Evolutionary conservation across 2,797 vertebrate genomes (phyloP), one percentile per base, ranked within the genome.

Genomic region (Philypnodon macrostomus): DNA sequence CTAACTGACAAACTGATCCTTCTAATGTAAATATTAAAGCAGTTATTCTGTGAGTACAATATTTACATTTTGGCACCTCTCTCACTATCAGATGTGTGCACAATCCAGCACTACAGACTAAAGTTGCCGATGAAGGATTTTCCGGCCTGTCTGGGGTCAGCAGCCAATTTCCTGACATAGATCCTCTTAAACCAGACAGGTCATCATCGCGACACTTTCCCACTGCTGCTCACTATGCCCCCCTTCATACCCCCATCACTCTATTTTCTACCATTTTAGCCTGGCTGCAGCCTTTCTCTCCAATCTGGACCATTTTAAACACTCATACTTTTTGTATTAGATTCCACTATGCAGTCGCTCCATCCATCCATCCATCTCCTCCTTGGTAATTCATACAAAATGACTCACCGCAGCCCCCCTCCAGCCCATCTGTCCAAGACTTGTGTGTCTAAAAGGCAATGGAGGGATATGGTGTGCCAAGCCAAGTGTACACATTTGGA

Each of bases 401-500:
- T 30, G 50, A 41, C 70, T 73, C 36, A 32, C 26, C 9, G 11
- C 33, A 29, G 5, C 44, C 40, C 14, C 27, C 15, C 26, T 7
- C 56, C 60, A 45, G 55, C 80, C 81, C 73, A 75, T 79, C 73
- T 84, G 78, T 72, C 75, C 73, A 75, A n/a, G 63, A 73, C 52
- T 37, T 75, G 64, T 76, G 77, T 80, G 70, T 83, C 81, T 83
- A 78, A 83, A 85, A 79, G 77, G 78, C 72, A 75, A 46, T 40
- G 39, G 61, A 52, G 63, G 52, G 58, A n/a, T 68, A 72, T 73
- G 71, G 67, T 57, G 69, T 73, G 73, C 71, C 75, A 70, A 67
- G 70, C 70, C 55, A 58, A 83, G 79, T 73, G 79, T 73, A 83
- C 77, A 76, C 73, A 85, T 83, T 85, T 83, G 79, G 81, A 79